phyloP scores from a whole-genome alignment of 2,113 vertebrate species.

The Gallinago media region DNA sequence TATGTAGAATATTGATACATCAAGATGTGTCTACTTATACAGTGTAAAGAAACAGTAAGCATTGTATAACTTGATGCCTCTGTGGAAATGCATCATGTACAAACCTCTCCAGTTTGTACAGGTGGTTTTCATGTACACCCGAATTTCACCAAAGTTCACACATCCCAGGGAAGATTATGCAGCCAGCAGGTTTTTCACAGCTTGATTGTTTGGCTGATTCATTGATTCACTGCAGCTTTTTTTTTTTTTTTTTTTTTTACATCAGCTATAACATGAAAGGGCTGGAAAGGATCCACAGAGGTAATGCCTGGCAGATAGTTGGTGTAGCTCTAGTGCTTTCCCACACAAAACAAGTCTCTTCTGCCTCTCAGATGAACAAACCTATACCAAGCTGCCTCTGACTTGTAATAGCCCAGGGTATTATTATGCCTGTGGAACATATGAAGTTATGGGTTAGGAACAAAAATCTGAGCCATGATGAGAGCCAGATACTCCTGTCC shows the following conservation, averaged over 20 bases:
- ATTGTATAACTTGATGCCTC: not conserved
- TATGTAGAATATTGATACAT: not conserved
- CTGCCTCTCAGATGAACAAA: not conserved
- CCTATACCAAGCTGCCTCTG: not conserved
- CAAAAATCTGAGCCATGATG: not conserved
- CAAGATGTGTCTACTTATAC: not conserved
- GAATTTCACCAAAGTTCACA: not conserved
- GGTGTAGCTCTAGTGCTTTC: not conserved
- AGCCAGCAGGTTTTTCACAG: not conserved
- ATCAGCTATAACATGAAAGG: not conserved
- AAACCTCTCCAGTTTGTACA: not conserved
- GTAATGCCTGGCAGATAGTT: not conserved
- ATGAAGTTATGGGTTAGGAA: not conserved
- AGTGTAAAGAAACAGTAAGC: not conserved
- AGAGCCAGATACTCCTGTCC: not conserved
- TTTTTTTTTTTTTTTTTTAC: not conserved
- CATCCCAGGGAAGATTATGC: not conserved
- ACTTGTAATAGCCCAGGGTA: not conserved
- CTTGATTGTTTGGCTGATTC: not conserved
- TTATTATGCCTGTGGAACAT: not conserved
- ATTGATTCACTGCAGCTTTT: not conserved
- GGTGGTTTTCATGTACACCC: not conserved
- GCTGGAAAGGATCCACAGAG: not conserved
- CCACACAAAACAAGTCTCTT: not conserved
- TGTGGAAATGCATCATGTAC: not conserved